Evolutionary conservation across 1,140 invertebrate genomes (phyloP), one percentile per base, ranked within the genome.

Genomic region (Monomorium pharaonis): DNA sequence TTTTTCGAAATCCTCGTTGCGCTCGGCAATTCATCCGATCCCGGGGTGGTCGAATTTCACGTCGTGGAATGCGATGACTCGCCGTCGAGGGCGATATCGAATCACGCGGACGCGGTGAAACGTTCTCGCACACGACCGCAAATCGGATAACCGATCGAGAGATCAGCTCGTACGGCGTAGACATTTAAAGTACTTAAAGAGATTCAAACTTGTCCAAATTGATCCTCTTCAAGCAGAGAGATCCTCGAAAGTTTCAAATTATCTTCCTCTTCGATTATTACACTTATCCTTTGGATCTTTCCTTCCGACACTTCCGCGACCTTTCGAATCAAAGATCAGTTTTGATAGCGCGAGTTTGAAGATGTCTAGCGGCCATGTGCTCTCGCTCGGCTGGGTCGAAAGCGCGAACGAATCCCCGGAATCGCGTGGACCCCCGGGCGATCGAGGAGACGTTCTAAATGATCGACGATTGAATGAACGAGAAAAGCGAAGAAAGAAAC

Each of bases 401-500:
- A 44, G 9, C 30, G 4, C 27, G 60, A 33, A 24, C 30, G 21
- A 9, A 21, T n/a, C 37, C 49, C 14, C 67, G n/a, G 78, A n/a
- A 74, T 83, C 37, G 67, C 33, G 21, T 44, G 77, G 6, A 33
- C 10, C n/a, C n/a, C 14, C 47, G 21, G 60, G 21, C 62, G 30
- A 65, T 67, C 42, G 76, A 78, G 76, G 76, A 78, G n/a, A 80
- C 76, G 44, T 80, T 83, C 24, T 21, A 72, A 58, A 42, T 42
- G 51, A 74, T 33, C 54, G 54, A 83, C 44, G 44, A 72, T 58
- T 65, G 76, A 83, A 30, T 18, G 54, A 54, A 63, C 44, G 74
- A 76, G 51, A 85, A 49, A 78, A 89, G 80, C 86, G 86, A 93
- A 92, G 87, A 92, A 94, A 92, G 91, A 92, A 95, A 94, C 93